Conservation (phyloP, 1,140 invertebrate genomes). For the Drosophila auraria region DNA sequence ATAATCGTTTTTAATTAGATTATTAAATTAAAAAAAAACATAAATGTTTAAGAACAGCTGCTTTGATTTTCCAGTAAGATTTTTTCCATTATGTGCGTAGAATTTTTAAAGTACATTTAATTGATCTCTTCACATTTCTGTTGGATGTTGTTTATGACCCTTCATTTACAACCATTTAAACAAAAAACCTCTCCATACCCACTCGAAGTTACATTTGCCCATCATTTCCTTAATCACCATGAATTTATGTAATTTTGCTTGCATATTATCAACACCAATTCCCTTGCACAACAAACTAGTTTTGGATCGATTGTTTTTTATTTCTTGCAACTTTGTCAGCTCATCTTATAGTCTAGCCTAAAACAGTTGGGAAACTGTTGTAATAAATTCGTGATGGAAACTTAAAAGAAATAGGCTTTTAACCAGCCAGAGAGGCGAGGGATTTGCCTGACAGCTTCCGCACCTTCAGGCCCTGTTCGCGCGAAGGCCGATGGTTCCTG, state of each 20-base stretch:
- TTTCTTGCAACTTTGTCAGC: conserved; percentile 17
- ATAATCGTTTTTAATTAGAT: too few relatives aligned
- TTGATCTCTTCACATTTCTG: background rate
- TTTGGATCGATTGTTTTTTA: conserved; percentile 21
- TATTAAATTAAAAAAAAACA: too few relatives aligned
- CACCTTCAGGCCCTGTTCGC: conserved; percentile 66
- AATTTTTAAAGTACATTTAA: background rate
- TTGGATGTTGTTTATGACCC: background rate
- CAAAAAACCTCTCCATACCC: background rate
- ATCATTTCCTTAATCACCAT: conserved; percentile 37
- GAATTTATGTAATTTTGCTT: conserved; percentile 20
- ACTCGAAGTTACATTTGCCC: conserved; percentile 5
- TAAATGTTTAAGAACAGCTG: too few relatives aligned
- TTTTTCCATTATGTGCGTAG: background rate
- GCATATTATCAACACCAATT: conserved; percentile 29
- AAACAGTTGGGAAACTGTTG: conserved; percentile 41
- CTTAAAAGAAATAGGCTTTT: background rate
- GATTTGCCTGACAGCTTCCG: conserved; percentile 79
- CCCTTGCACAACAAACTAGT: conserved; percentile 52
- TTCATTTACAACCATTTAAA: background rate
- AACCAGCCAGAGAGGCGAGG: conserved; percentile 74
- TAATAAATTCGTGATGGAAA: conserved; percentile 35
- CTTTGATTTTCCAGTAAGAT: too few relatives aligned
- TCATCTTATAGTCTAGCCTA: conserved; percentile 49
- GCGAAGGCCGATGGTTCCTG: conserved; percentile 60